Conservation (phyloP, 1,140 invertebrate genomes). For the Condylostylus longicornis region DNA sequence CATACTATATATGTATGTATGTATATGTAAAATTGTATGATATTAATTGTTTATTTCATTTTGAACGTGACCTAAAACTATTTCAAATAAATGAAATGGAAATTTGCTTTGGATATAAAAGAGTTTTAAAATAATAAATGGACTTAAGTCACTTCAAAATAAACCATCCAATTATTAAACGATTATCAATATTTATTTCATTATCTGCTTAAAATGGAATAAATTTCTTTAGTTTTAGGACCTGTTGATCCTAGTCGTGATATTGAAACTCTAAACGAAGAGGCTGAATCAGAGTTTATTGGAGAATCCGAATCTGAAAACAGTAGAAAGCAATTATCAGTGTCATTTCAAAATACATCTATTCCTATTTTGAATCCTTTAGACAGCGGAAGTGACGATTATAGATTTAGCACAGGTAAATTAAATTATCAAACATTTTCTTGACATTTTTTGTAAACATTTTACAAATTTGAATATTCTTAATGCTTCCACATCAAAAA, state of each 20-base stretch:
- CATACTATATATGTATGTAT: too few species aligned
- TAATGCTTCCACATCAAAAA: slow-evolving; percentile 7
- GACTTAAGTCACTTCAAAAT: too few species aligned
- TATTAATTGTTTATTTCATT: too few species aligned
- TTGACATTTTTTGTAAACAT: not conserved
- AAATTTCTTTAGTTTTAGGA: slow-evolving; percentile 8
- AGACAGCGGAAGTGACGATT: slow-evolving; percentile 48
- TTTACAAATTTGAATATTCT: not conserved
- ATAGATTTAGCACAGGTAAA: slow-evolving; percentile 38
- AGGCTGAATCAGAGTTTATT: slow-evolving; percentile 54
- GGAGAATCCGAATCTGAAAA: slow-evolving; percentile 48
- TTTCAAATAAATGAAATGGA: too few species aligned
- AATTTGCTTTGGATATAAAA: too few species aligned
- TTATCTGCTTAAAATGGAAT: not conserved
- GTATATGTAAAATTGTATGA: too few species aligned
- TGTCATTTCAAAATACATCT: slow-evolving; percentile 35
- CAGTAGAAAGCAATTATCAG: slow-evolving; percentile 41
- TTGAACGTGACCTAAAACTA: too few species aligned
- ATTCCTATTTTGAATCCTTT: slow-evolving; percentile 43
- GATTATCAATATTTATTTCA: not conserved
- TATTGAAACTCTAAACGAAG: slow-evolving; percentile 52
- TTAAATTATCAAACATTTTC: slow-evolving; percentile 1
- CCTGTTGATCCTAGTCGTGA: slow-evolving; percentile 43
- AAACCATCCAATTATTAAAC: too few species aligned
- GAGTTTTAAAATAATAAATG: too few species aligned